Evolutionary conservation across 2,888 invertebrate species (phyloP), one percentile per base, ranked within the genome.

Genomic region (Chrysopilus asiliformis): DNA sequence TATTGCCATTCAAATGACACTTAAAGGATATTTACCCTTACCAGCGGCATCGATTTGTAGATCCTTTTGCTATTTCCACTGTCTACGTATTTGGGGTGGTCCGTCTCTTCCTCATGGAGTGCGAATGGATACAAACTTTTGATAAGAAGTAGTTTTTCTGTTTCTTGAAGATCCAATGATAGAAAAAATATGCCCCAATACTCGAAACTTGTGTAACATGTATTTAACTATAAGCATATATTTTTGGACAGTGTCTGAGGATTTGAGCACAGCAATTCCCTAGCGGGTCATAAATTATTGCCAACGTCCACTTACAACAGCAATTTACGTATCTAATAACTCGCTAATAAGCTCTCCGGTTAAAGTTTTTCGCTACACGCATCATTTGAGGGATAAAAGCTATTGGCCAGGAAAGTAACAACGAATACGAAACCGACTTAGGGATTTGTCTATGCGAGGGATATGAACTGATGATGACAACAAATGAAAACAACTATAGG

Each of bases 271-370:
- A 26, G 8, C 6, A 32, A 19, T 15, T 36, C 36, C 36, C 40
- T 29, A 9, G 40, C 14, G 28, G 32, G 29, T 36, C 39, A 25
- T 42, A 42, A 42, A 42, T 42, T 39, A 36, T 16, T 14, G 19
- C 28, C n/a, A 34, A 34, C 18, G 22, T 22, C 13, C 27, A 34
- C 31, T 33, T 37, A 24, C 19, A 28, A 22, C 28, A 37, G 35
- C 37, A 42, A 42, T 39, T 42, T 39, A 42, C 39, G 42, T 42
- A 42, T 42, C 42, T 42, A 42, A 42, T 42, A 42, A 42, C 42
- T 39, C 39, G 39, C 37, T 39, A 39, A 42, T 36, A 39, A 39
- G 39, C 29, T 37, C 34, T 34, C 30, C 19, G 27, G 29, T 29
- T 32, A 41, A 38, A 30, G 39, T 35, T 35, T 27, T 32, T 19